Evolutionary conservation across 2,113 vertebrate species (phyloP), one percentile per base, ranked within the genome.

Genomic region (Tachysurus vachellii): DNA sequence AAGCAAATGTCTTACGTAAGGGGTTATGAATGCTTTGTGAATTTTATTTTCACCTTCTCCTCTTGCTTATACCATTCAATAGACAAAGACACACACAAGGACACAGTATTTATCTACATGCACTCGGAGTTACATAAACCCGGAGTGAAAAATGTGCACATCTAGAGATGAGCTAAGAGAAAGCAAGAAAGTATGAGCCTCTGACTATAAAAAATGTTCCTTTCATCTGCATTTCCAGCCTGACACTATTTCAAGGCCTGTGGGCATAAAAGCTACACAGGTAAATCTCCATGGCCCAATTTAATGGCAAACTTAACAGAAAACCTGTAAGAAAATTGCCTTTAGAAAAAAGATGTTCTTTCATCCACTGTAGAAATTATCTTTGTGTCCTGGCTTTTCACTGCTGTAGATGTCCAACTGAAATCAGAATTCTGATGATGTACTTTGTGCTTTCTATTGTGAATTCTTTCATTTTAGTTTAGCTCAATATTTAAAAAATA

Each of bases 111-210:
- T 44, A 17, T 84, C 31, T 50, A 80, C 62, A 88, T 36, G 57
- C 19, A 23, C 28, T 76, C 23, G 4, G 62, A 44, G 84, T 86
- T 81, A 86, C 88, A 86, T 86, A 77, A 86, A 68, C 50, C 71
- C 28, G 3, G 42, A 79, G 44, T 83, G 2, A n/a, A 83, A 86
- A 23, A 16, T 19, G 26, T 2, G 14, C 13, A 68, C 36, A 54
- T 21, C 44, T 36, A 70, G 26, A 86, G 36, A 47, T 31, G 76
- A 84, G 21, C 26, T 7, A 6, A 59, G 23, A 66, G 68, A n/a
- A 26, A 19, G 13, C 7, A 26, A 8, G 42, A 62, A 14, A 82
- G 36, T 5, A 71, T 36, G 44, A 85, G 66, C 44, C n/a, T 79
- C 76, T 10, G 53, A 79, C 76, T 80, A 11, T 9, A 80, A 56